phyloP scores from a whole-genome alignment of 2,888 invertebrate species.

The Chromoteleia sp. region DNA sequence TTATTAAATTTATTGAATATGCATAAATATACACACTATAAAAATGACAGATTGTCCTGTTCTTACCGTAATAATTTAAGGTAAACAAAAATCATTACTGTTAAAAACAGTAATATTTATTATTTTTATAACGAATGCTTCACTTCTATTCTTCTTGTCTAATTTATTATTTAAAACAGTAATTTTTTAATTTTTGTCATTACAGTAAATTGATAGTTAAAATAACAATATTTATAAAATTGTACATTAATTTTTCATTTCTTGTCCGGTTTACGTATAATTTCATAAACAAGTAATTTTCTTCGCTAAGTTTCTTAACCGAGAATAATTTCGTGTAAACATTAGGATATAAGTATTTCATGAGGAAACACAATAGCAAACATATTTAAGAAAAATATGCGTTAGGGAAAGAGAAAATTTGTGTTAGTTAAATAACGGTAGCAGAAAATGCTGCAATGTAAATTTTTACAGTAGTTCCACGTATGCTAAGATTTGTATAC shows the following conservation, averaged over 20 bases:
- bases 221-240: background rate
- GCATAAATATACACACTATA: no score
- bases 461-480: constrained; percentile 21
- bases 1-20: no score
- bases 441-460: constrained; percentile 29
- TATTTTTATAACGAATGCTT: no score
- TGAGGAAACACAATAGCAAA: constrained; percentile 13
- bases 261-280: background rate
- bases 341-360: constrained; percentile 1
- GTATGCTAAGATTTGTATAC: constrained; percentile 13
- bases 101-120: no score
- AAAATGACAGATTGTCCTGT: no score
- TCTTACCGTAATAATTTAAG: no score
- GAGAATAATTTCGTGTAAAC: constrained; percentile 6
- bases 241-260: background rate
- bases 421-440: constrained; percentile 25
- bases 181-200: no score
- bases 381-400: constrained; percentile 18
- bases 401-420: constrained; percentile 7
- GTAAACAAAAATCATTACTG: no score
- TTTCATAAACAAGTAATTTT: background rate
- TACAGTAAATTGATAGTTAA: no score
- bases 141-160: no score
- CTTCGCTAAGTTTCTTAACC: background rate
- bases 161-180: no score